These are phyloP conservation scores for Microchrysa polita DNA, from an alignment of 2,888 invertebrate species.

Conservation along the genomic window DNA sequence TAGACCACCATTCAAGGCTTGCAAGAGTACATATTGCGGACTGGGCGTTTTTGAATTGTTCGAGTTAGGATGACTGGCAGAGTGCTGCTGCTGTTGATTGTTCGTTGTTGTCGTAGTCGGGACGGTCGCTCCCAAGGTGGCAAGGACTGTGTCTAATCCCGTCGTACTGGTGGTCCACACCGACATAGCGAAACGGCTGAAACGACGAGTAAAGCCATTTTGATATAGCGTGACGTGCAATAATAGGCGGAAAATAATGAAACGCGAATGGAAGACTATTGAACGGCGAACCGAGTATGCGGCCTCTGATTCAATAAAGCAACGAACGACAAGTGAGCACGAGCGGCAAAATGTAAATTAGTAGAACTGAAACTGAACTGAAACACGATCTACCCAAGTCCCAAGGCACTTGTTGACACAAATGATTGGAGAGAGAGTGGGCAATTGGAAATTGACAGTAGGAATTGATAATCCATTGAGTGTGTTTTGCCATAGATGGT, in stretches of 20 bases:
- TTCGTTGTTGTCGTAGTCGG: slow-evolving; percentile 47
- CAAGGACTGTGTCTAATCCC: slow-evolving; percentile 64
- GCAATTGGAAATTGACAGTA: too few species aligned
- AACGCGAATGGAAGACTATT: slow-evolving; percentile 1
- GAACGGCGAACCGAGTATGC: background rate
- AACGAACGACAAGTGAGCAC: too few species aligned
- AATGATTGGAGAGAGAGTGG: too few species aligned
- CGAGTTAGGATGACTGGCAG: slow-evolving; percentile 26
- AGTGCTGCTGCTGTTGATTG: slow-evolving; percentile 30
- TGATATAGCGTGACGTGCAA: slow-evolving; percentile 5
- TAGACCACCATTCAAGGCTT: slow-evolving; percentile 17
- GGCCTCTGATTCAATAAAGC: too few species aligned
- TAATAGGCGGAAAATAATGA: slow-evolving; percentile 4
- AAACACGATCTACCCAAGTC: background rate
- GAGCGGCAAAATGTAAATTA: too few species aligned
- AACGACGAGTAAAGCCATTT: slow-evolving; percentile 51
- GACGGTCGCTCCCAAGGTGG: slow-evolving; percentile 52
- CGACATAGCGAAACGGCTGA: slow-evolving; percentile 65
- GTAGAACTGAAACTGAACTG: too few species aligned
- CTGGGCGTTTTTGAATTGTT: slow-evolving; percentile 24
- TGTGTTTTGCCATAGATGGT: too few species aligned
- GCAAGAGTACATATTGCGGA: slow-evolving; percentile 29
- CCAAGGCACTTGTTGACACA: slow-evolving; percentile 35
- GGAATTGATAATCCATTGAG: too few species aligned
- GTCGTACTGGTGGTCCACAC: slow-evolving; percentile 77